Percentiles rank a stretch among this genome's conserved stretches.
These are phyloP conservation scores for Charina bottae DNA, from an alignment of 2,113 vertebrate species.

Conservation along the genomic window DNA sequence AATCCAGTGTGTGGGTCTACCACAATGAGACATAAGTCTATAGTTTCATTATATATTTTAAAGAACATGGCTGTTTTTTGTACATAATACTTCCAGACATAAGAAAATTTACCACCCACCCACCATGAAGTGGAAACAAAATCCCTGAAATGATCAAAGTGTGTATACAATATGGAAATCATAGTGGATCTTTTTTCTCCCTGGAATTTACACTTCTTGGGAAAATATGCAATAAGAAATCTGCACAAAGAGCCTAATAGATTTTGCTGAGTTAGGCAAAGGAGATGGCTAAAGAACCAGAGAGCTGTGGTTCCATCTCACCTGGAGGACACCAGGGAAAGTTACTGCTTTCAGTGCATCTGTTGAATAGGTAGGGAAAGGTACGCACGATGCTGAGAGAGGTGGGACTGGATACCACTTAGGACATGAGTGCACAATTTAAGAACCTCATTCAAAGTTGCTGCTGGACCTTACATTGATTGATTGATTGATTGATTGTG, in stretches of 20 bases:
- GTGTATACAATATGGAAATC: not conserved
- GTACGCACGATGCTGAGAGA: not conserved
- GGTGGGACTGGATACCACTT: not conserved
- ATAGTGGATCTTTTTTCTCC: too few relatives aligned
- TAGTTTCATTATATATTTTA: not conserved
- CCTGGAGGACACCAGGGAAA: not conserved
- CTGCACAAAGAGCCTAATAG: not conserved
- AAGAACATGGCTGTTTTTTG: not conserved
- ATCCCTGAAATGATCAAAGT: not conserved
- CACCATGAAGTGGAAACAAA: not conserved
- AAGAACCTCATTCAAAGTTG: not conserved
- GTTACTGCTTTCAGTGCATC: not conserved
- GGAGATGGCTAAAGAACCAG: not conserved
- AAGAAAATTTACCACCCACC: not conserved
- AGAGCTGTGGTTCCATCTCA: not conserved
- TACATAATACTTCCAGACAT: not conserved
- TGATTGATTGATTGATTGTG: not conserved
- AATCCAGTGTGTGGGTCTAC: not conserved
- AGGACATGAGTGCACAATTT: not conserved
- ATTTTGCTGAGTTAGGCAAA: not conserved
- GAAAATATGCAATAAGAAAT: not conserved
- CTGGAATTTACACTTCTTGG: not conserved
- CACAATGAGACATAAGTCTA: not conserved
- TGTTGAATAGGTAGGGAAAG: not conserved
- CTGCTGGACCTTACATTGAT: not conserved